phyloP scores from a whole-genome alignment of 2,113 vertebrate genomes.

The Syngnathus scovelli region DNA sequence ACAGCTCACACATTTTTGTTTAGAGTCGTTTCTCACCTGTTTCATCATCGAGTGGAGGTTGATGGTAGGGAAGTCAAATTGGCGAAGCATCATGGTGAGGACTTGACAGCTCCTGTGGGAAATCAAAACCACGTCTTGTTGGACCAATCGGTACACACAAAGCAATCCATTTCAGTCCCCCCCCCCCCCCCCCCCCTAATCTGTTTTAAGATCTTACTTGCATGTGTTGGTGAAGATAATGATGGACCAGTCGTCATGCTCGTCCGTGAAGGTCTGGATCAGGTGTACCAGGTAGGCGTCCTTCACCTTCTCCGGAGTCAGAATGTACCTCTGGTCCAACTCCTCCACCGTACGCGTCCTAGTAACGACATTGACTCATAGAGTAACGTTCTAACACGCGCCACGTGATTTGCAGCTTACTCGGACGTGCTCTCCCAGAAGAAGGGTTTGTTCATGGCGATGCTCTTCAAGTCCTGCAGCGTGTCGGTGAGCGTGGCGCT shows the following conservation, averaged over 20 bases:
- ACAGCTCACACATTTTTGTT: background rate
- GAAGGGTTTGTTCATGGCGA: conserved; percentile 87
- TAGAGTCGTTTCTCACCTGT: conserved; percentile 69
- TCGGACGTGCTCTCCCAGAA: conserved; percentile 87
- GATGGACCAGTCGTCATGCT: conserved; percentile 87
- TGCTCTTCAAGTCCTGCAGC: conserved; percentile 74
- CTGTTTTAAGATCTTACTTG: conserved; percentile 78
- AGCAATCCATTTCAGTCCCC: background rate
- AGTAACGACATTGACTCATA: conserved; percentile 4
- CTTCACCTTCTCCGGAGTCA: conserved; percentile 88
- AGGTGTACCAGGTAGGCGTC: conserved; percentile 89
- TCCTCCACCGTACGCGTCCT: conserved; percentile 86
- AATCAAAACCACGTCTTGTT: background rate
- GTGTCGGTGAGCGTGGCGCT: conserved; percentile 90
- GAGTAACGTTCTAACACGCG: background rate
- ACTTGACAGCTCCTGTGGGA: conserved; percentile 83
- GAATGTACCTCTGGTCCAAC: conserved; percentile 85
- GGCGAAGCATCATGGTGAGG: conserved; percentile 89
- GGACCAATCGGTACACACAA: background rate
- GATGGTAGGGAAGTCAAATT: conserved; percentile 81
- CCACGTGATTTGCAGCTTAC: conserved; percentile 63
- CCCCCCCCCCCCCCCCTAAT: background rate
- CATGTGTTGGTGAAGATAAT: conserved; percentile 95
- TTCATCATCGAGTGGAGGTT: conserved; percentile 97
- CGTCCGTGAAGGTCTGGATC: conserved; percentile 85